Evolutionary conservation across 1,140 invertebrate genomes (phyloP).

Genomic region (Amphibalanus amphitrite): DNA sequence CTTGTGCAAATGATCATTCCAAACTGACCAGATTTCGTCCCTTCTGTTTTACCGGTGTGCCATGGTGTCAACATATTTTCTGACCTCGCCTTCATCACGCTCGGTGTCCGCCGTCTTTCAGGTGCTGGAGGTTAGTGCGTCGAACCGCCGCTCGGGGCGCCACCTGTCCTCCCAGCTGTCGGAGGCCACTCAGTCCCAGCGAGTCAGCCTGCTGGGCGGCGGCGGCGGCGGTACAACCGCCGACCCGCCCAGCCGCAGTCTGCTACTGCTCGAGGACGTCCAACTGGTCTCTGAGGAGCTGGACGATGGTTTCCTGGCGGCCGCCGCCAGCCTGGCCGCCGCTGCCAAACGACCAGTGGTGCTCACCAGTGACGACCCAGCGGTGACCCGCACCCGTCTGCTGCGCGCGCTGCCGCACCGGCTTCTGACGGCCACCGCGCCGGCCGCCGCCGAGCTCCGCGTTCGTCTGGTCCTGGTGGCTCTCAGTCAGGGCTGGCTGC

Average conservation of each 20-base stretch:
- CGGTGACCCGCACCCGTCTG: background rate
- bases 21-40: no score
- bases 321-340: background rate
- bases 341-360: background rate
- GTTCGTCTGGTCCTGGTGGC: background rate
- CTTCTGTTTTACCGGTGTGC: no score
- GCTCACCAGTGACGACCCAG: background rate
- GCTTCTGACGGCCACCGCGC: background rate
- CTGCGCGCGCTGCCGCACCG: background rate
- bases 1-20: no score
- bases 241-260: background rate
- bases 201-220: background rate
- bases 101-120: background rate
- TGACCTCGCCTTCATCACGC: no score
- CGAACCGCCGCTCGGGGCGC: background rate
- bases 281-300: background rate
- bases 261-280: background rate
- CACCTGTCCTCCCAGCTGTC: background rate
- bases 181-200: background rate
- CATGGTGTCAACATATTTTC: conserved; percentile 6
- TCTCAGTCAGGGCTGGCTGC: background rate
- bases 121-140: background rate
- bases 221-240: background rate
- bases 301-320: background rate
- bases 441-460: background rate